Base-by-base conservation (phyloP, 2,888 invertebrate genomes). In the Caradrina clavipalpis region DNA sequence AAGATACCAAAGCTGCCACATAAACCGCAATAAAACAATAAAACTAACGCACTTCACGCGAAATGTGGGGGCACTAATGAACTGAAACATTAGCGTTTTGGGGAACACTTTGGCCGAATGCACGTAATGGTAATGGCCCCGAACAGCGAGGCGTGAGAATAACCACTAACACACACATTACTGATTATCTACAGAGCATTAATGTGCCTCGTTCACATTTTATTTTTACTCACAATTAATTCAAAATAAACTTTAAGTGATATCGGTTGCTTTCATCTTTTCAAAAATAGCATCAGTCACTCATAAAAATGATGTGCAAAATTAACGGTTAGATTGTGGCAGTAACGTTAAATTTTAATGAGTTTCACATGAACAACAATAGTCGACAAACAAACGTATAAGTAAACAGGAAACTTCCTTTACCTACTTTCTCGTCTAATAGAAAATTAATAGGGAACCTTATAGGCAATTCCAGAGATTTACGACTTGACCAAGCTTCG, bases 181-280 rank as follows among this genome's bases (percentile, higher is more conserved):
- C 86, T 87, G 88, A 92, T 92, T 92, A 89, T 91, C 89, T 88
- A 91, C 92, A 92, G 88, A 88, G 86, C 90, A 91, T 92, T 90
- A 90, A 90, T 87, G 80, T 83, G 60, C 77, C 73, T 76, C 79
- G 74, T 79, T 76, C 69, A 78, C 76, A 76, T 78, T 83, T 80
- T 82, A 82, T 82, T 76, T 76, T 78, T 78, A 80, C 64, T 67
- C 57, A 82, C 82, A 84, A 84, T 81, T 85, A 78, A 74, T 80
- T 79, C 72, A 67, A 78, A 84, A 79, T 78, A 80, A 83, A 78
- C 71, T 76, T 82, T 80, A 59, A 80, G 69, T 73, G 68, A 73
- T 81, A 81, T 76, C 70, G 73, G 70, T 69, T 63, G 77, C 73
- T 82, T 79, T 79, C 60, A 69, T 74, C 64, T 73, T 78, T 63